Conservation (phyloP, 2,113 vertebrate species). For the Seriola rivoliana region DNA sequence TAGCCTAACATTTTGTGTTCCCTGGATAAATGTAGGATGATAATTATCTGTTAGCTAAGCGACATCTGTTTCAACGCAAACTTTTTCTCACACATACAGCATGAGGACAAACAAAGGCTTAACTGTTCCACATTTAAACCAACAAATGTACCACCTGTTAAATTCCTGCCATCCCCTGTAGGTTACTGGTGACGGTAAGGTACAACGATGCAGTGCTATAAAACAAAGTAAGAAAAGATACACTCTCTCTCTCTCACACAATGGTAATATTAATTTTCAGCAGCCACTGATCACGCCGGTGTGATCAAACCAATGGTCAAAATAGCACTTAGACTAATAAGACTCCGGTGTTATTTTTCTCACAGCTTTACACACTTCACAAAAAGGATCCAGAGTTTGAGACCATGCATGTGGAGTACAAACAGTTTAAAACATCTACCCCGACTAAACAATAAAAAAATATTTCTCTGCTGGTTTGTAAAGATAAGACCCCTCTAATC, state of each 20-base stretch:
- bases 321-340: no score
- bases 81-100: not conserved
- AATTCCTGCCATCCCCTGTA: no score
- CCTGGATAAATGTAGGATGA: not conserved
- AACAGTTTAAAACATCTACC: no score
- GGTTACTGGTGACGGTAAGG: not conserved
- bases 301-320: no score
- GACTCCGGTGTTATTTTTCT: no score
- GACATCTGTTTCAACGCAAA: not conserved
- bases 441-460: not conserved
- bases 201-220: not conserved
- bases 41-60: not conserved
- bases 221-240: not conserved
- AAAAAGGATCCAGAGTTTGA: no score
- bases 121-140: not conserved
- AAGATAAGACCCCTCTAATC: slow-evolving; percentile 40
- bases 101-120: not conserved
- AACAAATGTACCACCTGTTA: not conserved
- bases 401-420: no score
- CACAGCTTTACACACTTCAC: no score
- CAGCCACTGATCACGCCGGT: no score
- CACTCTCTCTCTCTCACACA: not conserved
- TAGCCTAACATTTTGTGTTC: not conserved
- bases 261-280: not conserved
- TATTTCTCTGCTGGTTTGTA: not conserved